Evolutionary conservation across 1,140 invertebrate genomes (phyloP).

Genomic region (Drosophila sp.): DNA sequence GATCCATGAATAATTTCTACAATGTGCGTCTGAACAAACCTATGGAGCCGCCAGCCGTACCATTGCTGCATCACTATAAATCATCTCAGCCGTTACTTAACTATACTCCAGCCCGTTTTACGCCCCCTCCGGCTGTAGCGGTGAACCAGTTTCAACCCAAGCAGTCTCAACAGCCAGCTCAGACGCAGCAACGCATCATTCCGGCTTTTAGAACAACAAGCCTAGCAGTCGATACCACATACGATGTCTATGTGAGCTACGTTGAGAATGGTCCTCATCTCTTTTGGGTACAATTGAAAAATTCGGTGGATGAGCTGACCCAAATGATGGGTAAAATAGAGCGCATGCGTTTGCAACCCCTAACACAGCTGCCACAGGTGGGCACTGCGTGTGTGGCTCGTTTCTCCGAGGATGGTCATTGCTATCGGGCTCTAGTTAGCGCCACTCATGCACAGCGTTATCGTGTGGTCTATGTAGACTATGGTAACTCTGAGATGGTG

Average conservation of each 20-base stretch:
- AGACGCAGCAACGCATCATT: slow-evolving; percentile 37
- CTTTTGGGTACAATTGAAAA: slow-evolving; percentile 89
- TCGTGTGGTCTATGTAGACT: slow-evolving; percentile 91
- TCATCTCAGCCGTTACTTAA: slow-evolving; percentile 23
- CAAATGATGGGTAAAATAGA: slow-evolving; percentile 88
- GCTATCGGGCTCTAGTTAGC: slow-evolving; percentile 89
- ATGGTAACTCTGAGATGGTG: slow-evolving; percentile 89
- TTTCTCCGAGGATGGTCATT: slow-evolving; percentile 86
- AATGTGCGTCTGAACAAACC: slow-evolving; percentile 68
- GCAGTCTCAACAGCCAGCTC: slow-evolving; percentile 9
- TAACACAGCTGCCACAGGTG: slow-evolving; percentile 85
- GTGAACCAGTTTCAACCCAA: background rate
- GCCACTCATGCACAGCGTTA: slow-evolving; percentile 85
- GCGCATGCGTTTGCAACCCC: slow-evolving; percentile 84
- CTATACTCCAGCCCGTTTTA: slow-evolving; percentile 55
- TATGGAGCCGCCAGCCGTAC: slow-evolving; percentile 9
- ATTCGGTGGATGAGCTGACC: slow-evolving; percentile 85
- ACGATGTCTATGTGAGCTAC: slow-evolving; percentile 88
- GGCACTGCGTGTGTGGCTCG: slow-evolving; percentile 89
- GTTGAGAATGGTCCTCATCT: slow-evolving; percentile 89
- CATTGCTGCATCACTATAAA: slow-evolving; percentile 21
- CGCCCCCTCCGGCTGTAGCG: slow-evolving; percentile 28
- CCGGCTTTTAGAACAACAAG: slow-evolving; percentile 85
- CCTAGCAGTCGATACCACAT: slow-evolving; percentile 81
- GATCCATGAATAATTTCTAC: slow-evolving; percentile 59